Conservation (phyloP, 2,888 invertebrate species). For the Nycteola revayana region DNA sequence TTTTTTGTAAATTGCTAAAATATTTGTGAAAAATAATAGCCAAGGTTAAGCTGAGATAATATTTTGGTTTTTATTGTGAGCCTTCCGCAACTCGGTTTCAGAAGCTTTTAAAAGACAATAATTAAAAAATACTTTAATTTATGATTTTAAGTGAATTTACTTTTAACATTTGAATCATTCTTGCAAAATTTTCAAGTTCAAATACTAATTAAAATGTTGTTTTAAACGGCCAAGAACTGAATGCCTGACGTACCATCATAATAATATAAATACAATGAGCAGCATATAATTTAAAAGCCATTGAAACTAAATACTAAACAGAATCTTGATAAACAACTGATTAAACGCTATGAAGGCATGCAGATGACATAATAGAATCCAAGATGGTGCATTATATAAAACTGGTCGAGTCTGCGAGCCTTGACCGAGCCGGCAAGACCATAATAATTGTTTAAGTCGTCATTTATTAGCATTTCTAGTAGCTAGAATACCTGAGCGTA, state of each 20-base stretch:
- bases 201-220: too few relatives aligned
- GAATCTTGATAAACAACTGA: slow-evolving; percentile 13
- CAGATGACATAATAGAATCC: slow-evolving; percentile 47
- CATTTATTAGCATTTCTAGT: slow-evolving; percentile 25
- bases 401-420: slow-evolving; percentile 62
- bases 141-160: too few relatives aligned
- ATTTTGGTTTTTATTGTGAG: too few relatives aligned
- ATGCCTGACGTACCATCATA: too few relatives aligned
- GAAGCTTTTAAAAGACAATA: too few relatives aligned
- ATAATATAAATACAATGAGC: too few relatives aligned
- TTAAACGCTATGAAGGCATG: slow-evolving; percentile 10
- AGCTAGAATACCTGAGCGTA: slow-evolving; percentile 33
- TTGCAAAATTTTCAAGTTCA: too few relatives aligned
- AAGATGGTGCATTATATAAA: slow-evolving; percentile 40
- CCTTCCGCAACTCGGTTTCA: too few relatives aligned
- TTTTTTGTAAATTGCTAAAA: slow-evolving; percentile 11
- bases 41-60: slow-evolving; percentile 15
- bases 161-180: too few relatives aligned
- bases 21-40: slow-evolving; percentile 13
- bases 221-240: too few relatives aligned
- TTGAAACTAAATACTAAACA: not conserved
- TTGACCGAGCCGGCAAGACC: slow-evolving; percentile 59
- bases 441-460: slow-evolving; percentile 53
- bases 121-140: too few relatives aligned
- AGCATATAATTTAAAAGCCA: too few relatives aligned